Evolutionary conservation across 2,797 vertebrate genomes (phyloP).

Genomic region (Tolypeutes matacus): DNA sequence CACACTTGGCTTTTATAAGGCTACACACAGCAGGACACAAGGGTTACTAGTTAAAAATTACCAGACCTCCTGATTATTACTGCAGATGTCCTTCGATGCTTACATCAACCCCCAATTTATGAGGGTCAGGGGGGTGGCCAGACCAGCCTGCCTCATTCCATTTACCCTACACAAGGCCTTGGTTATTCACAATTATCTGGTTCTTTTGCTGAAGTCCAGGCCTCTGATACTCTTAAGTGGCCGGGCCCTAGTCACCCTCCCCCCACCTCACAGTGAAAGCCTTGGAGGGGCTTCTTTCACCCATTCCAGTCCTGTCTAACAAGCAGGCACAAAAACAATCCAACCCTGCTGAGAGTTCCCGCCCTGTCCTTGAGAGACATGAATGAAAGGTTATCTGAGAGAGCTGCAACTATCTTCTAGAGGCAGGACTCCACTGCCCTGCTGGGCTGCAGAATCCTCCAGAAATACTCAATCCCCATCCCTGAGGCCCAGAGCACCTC

Average conservation of each 20-base stretch:
- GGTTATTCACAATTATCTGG: rapidly evolving
- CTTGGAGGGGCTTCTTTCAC: background rate
- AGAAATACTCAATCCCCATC: background rate
- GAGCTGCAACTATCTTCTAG: background rate
- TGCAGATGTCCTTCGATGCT: no score
- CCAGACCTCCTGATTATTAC: no score
- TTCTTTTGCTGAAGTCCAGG: background rate
- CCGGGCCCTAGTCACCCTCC: no score
- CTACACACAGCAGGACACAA: no score
- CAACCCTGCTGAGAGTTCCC: rapidly evolving
- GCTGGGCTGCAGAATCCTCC: background rate
- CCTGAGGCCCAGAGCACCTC: background rate
- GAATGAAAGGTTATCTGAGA: background rate
- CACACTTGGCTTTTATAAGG: no score
- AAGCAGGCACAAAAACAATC: background rate
- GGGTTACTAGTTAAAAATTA: no score
- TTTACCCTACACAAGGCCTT: background rate
- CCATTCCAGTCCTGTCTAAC: background rate
- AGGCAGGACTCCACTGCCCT: background rate
- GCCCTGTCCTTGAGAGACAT: background rate
- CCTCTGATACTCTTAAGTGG: background rate
- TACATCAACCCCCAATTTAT: no score
- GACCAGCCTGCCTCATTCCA: no score
- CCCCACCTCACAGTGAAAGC: background rate
- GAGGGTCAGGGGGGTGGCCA: no score